Base-by-base conservation (phyloP, 2,888 invertebrate species). In the Melanophora roralis region DNA sequence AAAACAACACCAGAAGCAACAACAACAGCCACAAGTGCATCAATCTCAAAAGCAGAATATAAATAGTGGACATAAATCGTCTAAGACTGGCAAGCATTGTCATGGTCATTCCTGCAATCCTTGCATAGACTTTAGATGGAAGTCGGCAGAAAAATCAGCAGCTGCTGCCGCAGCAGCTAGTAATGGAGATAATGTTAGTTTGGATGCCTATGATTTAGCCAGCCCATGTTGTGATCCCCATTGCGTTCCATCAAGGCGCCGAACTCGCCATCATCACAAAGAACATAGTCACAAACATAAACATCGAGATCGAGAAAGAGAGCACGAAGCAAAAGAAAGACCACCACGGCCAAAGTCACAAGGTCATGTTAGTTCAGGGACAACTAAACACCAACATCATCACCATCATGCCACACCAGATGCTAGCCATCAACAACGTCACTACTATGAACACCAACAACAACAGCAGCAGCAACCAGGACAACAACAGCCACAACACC, bases 211-310 rank as follows among this genome's bases (percentile, higher is more conserved):
- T 84, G 96, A 96, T 87, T 90, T 96, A 59, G 96, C 96, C 0
- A 95, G 95, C 86, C 95, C 96, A 0, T 96, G 96, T 86, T 96
- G 96, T 88, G 95, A 96, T 88, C 94, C 96, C 0, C 94, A 95
- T 83, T 96, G 96, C 86, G 95, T 96, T 59, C 96, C 96, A 3
- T 93, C 93, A 68, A 87, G 91, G 16, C 86, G 92, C 40, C 88
- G 92, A 23, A 90, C 91, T 43, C 89, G 91, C 7, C 91, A 91
- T 82, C 91, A 91, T 83, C 91, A 91, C 49, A 94, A 94, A 86
- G 93, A 94, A 84, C 92, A 93, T 84, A 90, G 91, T 79, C 91
- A 91, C 83, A 93, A 92, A 86, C 93, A 93, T 64, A 92, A 92
- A 85, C 91, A 90, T 83, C 86, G 88, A 7, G 92, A 92, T 45